These are phyloP conservation scores for Hypena proboscidalis DNA, from an alignment of 2,888 invertebrate genomes.

Conservation along the genomic window DNA sequence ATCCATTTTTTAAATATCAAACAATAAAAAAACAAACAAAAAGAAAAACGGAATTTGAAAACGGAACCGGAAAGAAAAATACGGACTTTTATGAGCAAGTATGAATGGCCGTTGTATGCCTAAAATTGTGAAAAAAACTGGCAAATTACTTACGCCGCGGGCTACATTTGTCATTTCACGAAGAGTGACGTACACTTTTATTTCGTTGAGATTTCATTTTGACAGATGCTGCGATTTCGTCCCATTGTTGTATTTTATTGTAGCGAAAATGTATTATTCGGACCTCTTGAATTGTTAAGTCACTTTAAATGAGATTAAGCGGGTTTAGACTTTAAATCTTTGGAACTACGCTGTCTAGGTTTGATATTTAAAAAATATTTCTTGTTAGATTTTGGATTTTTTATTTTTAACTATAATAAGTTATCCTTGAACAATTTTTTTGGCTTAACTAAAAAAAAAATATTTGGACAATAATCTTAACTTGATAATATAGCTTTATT, in stretches of 20 bases:
- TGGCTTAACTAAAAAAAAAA: too few relatives aligned
- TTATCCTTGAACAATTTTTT: too few relatives aligned
- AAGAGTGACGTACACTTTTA: constrained; percentile 49
- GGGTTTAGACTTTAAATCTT: constrained; percentile 37
- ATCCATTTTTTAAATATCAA: constrained; percentile 21
- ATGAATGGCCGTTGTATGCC: constrained; percentile 33
- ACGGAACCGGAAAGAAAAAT: not conserved
- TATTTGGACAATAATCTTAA: too few relatives aligned
- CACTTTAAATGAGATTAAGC: constrained; percentile 26
- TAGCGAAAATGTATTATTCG: constrained; percentile 37
- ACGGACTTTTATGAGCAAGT: constrained; percentile 8
- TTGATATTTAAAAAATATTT: too few relatives aligned
- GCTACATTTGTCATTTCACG: constrained; percentile 60
- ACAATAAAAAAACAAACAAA: not conserved
- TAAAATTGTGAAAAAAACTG: constrained; percentile 54
- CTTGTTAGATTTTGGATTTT: too few relatives aligned
- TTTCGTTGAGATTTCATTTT: constrained; percentile 61
- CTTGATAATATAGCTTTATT: too few relatives aligned
- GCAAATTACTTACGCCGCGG: constrained; percentile 57
- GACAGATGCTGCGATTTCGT: constrained; percentile 59
- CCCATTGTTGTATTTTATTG: constrained; percentile 55
- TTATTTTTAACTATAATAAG: too few relatives aligned
- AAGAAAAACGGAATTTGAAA: too few relatives aligned
- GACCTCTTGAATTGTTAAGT: constrained; percentile 43
- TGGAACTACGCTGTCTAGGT: constrained; percentile 6